These are phyloP conservation scores for Antedon mediterranea DNA, from an alignment of 53 echinoderm and acorn worm species.

Conservation along the genomic window DNA sequence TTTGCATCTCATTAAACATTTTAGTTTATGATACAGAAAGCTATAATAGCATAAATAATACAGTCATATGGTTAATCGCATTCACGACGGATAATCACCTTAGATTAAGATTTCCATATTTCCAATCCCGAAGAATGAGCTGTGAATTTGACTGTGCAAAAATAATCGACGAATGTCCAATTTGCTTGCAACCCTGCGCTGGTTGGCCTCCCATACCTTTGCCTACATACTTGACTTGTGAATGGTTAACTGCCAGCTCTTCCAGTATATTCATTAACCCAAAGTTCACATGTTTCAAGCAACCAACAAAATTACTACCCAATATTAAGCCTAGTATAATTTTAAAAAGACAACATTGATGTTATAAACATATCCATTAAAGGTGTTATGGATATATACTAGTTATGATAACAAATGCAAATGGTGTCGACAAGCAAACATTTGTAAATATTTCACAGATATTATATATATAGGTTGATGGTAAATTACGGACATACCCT, in stretches of 20 bases:
- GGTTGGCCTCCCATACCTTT: slow-evolving; percentile 9
- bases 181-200: slow-evolving; percentile 28
- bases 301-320: slow-evolving; percentile 39
- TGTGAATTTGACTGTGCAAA: slow-evolving; percentile 46
- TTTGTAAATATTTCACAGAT: no score
- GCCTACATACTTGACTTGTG: slow-evolving; percentile 28
- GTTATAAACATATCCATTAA: no score
- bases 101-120: slow-evolving; percentile 25
- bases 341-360: no score
- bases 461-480: no score
- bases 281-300: slow-evolving; percentile 41
- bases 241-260: slow-evolving; percentile 14
- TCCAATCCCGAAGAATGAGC: slow-evolving; percentile 40
- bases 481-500: slow-evolving; percentile 37
- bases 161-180: slow-evolving; percentile 43
- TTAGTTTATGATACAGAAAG: no score
- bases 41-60: no score
- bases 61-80: not conserved
- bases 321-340: slow-evolving; percentile 26
- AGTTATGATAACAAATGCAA: no score
- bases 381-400: no score
- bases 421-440: no score
- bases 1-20: no score
- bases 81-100: slow-evolving; percentile 25
- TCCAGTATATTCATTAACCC: slow-evolving; percentile 36